These are phyloP conservation scores for Pterostichus niger DNA, from an alignment of 2,888 invertebrate genomes.

Conservation along the genomic window DNA sequence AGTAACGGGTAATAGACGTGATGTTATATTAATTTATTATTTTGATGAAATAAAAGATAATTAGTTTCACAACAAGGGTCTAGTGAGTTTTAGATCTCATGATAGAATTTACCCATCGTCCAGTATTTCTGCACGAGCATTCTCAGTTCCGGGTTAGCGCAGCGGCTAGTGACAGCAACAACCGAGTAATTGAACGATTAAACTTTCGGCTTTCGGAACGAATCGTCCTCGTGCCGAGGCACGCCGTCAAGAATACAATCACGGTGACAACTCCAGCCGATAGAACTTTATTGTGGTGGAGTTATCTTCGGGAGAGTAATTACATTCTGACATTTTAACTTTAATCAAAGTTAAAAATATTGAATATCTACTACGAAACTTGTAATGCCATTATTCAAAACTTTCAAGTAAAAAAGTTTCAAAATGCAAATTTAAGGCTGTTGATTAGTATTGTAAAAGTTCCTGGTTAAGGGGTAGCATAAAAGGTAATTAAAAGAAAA, in stretches of 20 bases:
- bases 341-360: slow-evolving; percentile 40
- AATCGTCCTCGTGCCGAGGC: not conserved
- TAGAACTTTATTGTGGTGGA: slow-evolving; percentile 23
- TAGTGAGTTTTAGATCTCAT: too few relatives aligned
- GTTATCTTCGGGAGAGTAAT: slow-evolving; percentile 46
- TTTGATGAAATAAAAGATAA: too few relatives aligned
- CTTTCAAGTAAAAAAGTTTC: slow-evolving; percentile 3
- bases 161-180: not conserved
- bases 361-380: slow-evolving; percentile 20
- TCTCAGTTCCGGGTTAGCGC: not conserved
- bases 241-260: slow-evolving; percentile 36
- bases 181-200: slow-evolving; percentile 60
- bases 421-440: slow-evolving; percentile 17
- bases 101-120: not conserved
- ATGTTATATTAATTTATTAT: too few relatives aligned
- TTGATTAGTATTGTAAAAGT: slow-evolving; percentile 34
- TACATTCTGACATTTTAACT: slow-evolving; percentile 58
- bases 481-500: slow-evolving; percentile 11
- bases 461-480: not conserved
- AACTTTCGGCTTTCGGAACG: slow-evolving; percentile 33
- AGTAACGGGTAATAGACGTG: too few relatives aligned
- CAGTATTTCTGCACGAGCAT: not conserved
- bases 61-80: too few relatives aligned
- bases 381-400: slow-evolving; percentile 31
- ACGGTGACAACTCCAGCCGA: slow-evolving; percentile 26